Conservation (phyloP, 2,113 vertebrate species). For the Muscicapa adusta region DNA sequence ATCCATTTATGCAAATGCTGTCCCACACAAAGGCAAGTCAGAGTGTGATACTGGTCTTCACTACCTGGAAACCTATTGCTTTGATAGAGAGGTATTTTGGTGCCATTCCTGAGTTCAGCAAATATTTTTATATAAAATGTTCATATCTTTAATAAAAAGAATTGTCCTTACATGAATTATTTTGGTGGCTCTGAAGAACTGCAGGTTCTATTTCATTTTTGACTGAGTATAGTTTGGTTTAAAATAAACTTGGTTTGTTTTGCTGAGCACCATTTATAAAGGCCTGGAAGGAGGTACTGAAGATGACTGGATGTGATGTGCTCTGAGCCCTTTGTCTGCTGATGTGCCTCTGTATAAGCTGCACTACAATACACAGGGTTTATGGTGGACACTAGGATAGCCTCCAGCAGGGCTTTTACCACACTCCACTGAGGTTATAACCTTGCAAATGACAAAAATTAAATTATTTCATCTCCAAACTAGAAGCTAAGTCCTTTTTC, state of each 20-base stretch:
- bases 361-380: accelerated
- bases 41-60: not conserved
- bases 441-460: not conserved
- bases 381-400: not conserved
- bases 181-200: not conserved
- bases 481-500: not conserved
- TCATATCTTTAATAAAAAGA: not conserved
- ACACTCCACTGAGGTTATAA: not conserved
- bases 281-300: not conserved
- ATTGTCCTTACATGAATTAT: accelerated
- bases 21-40: not conserved
- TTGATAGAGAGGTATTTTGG: not conserved
- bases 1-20: not conserved
- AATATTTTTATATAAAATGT: not conserved
- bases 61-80: not conserved
- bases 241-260: not conserved
- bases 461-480: not conserved
- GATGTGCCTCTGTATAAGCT: not conserved
- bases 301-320: not conserved
- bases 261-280: not conserved
- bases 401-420: not conserved
- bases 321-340: not conserved
- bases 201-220: not conserved
- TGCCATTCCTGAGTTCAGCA: not conserved
- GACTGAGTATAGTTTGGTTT: not conserved